Evolutionary conservation across 1,140 invertebrate species (phyloP).

Genomic region (Samia ricini): DNA sequence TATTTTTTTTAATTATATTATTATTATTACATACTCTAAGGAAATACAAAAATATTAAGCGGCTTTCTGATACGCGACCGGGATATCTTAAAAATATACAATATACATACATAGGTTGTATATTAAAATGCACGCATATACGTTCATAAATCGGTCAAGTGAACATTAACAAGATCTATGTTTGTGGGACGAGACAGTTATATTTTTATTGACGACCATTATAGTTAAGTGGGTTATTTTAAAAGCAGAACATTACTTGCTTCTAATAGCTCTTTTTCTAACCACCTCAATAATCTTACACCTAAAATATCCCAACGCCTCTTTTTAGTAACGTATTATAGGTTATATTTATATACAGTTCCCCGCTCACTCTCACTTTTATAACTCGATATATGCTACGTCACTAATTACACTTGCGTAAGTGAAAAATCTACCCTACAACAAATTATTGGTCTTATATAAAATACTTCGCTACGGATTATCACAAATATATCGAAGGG

Average conservation of each 20-base stretch:
- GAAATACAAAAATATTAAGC: constrained; percentile 78
- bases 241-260: too few relatives aligned
- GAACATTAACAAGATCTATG: constrained; percentile 45
- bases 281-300: too few relatives aligned
- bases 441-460: too few relatives aligned
- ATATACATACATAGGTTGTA: constrained; percentile 43
- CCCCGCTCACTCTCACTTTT: too few relatives aligned
- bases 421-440: too few relatives aligned
- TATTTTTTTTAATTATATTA: constrained; percentile 13
- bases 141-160: constrained; percentile 12
- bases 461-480: too few relatives aligned
- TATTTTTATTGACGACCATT: background rate
- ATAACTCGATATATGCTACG: too few relatives aligned
- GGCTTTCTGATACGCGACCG: constrained; percentile 57
- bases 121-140: constrained; percentile 43
- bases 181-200: constrained; percentile 26
- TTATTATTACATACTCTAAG: constrained; percentile 71
- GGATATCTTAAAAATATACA: constrained; percentile 40
- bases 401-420: too few relatives aligned
- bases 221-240: background rate
- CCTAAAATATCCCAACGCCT: too few relatives aligned
- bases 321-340: too few relatives aligned
- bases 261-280: too few relatives aligned
- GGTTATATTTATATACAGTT: too few relatives aligned
- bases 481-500: background rate